Percentiles rank a stretch among this genome's conserved stretches.
Evolutionary conservation across 2,113 vertebrate genomes (phyloP).

Genomic region (Serilophus lunatus): DNA sequence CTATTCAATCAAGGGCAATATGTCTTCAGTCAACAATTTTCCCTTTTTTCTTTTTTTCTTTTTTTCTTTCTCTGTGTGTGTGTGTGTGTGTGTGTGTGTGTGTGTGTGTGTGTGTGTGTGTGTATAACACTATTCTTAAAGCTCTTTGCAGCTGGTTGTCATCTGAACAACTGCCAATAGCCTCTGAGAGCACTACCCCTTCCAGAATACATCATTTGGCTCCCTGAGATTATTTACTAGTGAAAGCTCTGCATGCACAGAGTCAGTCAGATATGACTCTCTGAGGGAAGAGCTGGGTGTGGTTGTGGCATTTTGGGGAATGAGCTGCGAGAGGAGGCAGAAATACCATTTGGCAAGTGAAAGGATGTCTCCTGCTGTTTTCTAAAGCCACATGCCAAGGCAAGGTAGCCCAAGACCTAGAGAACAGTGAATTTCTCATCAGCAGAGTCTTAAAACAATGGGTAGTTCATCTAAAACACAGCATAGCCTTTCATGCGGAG

Average conservation of each 20-base stretch:
- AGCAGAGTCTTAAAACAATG: background rate
- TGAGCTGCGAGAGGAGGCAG: background rate
- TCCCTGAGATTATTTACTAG: constrained; percentile 47
- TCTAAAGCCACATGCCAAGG: background rate
- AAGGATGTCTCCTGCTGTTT: background rate
- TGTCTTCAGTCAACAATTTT: constrained; percentile 69
- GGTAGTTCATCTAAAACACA: background rate
- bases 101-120: constrained; percentile 3
- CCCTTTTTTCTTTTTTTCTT: constrained; percentile 25
- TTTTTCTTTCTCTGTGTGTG: too few species aligned
- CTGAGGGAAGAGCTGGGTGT: background rate
- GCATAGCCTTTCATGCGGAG: background rate
- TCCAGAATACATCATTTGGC: constrained; percentile 16
- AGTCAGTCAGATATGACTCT: background rate
- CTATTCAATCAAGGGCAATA: constrained; percentile 66
- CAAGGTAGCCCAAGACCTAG: background rate
- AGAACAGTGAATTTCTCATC: background rate
- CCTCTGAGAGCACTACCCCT: constrained; percentile 51
- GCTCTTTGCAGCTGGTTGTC: constrained; percentile 74
- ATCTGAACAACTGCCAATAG: constrained; percentile 67
- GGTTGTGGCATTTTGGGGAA: constrained; percentile 1
- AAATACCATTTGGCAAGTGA: background rate
- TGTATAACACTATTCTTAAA: constrained; percentile 68
- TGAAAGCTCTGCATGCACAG: background rate
- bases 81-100: constrained; percentile 19